phyloP scores from a whole-genome alignment of 2,888 invertebrate species.

The Dolomedes plantarius region DNA sequence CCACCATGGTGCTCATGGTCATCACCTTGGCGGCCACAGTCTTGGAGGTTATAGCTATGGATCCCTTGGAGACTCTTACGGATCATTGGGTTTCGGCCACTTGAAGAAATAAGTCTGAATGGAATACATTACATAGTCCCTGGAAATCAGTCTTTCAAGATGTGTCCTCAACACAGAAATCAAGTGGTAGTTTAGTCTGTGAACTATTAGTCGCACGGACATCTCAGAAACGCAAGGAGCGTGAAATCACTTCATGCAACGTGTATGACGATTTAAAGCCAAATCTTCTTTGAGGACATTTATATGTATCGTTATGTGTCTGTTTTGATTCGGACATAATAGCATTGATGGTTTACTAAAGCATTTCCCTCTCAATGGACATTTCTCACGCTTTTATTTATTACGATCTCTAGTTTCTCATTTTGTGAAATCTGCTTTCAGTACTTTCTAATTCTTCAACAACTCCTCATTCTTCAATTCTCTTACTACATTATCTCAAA shows the following conservation, averaged over 20 bases:
- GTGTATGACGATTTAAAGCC: neutral
- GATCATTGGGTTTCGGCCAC: slow-evolving; percentile 33
- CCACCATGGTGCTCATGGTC: slow-evolving; percentile 20
- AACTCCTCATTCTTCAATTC: too few species aligned
- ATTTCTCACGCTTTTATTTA: neutral
- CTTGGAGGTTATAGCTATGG: slow-evolving; percentile 61
- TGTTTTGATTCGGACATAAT: neutral
- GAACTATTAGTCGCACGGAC: neutral
- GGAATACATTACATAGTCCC: too few species aligned
- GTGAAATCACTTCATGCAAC: neutral
- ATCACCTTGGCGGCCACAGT: slow-evolving; percentile 27
- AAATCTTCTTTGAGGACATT: neutral
- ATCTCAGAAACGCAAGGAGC: neutral
- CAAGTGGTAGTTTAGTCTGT: neutral
- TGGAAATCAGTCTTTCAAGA: neutral
- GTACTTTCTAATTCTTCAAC: too few species aligned
- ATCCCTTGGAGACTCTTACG: slow-evolving; percentile 33
- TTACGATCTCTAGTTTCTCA: too few species aligned
- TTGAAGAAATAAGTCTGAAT: neutral
- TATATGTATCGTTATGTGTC: neutral
- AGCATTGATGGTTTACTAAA: neutral
- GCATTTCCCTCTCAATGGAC: neutral
- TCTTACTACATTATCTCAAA: too few species aligned
- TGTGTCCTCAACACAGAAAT: neutral
- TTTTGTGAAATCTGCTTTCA: too few species aligned